Evolutionary conservation across 2,113 vertebrate genomes (phyloP), one percentile per base, ranked within the genome.

Genomic region (Lethenteron camtschaticum): DNA sequence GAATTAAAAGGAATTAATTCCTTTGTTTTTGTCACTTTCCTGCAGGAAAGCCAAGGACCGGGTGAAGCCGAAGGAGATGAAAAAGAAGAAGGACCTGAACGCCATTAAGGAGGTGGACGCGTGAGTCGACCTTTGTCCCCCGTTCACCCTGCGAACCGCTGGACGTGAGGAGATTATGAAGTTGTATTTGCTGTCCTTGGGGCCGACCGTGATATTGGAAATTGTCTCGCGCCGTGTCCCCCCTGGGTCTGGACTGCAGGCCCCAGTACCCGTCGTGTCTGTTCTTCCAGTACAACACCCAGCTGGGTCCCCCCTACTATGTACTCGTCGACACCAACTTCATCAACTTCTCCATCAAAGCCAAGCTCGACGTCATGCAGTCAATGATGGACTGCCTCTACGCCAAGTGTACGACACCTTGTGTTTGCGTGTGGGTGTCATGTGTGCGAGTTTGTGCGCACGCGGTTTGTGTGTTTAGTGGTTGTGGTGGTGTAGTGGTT

Each of bases 311-410:
- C 57, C 94, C 94, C 1, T 99, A 99, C 74, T 85, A 99, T 76
- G 80, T 99, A 75, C 78, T 99, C 2, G 83, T 99, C 18, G 92
- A 96, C 74, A 97, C 92, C 57, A 99, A 99, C 75, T 97, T 99
- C 80, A 94, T 99, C 79, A 97, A 96, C 79, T 99, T 99, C 72
- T 97, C 92, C 71, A 99, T 99, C 77, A 99, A 97, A 78, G 89
- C 90, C 73, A 99, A 99, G 78, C 78, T 96, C 73, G 94, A 99
- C 76, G 79, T 99, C 10, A 86, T 99, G 59, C 94, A 95, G 73
- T 96, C 92, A 2, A 97, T 99, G 94, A 99, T 99, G 94, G 91
- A 97, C 72, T 99, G 94, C 71, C 83, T 99, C 9, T 99, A 96
- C 73, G 94, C 94, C 70, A 99, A 97, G 73, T 99, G 94, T 96